Evolutionary conservation across 2,888 invertebrate genomes (phyloP).

Genomic region (Drepana falcataria): DNA sequence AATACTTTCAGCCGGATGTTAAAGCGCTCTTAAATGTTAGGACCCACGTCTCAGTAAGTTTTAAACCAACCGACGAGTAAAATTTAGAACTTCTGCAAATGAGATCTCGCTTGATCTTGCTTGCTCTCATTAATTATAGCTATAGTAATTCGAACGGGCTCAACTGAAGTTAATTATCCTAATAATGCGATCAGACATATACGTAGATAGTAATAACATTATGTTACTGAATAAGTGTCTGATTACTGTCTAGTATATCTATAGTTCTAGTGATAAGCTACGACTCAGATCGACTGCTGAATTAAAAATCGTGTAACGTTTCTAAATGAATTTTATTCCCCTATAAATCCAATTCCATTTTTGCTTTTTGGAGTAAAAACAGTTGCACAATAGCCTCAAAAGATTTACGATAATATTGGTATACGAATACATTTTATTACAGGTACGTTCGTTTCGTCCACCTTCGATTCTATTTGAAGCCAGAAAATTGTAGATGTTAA

Average conservation of each 20-base stretch:
- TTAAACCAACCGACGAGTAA: constrained; percentile 22
- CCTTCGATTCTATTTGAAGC: constrained; percentile 27
- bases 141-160: constrained; percentile 2
- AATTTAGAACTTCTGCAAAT: constrained; percentile 36
- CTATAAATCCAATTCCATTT: constrained; percentile 13
- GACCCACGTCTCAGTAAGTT: constrained; percentile 29
- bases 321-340: too few species aligned
- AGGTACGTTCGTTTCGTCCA: constrained; percentile 46
- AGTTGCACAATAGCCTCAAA: constrained; percentile 38
- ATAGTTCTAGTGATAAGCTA: too few species aligned
- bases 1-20: constrained; percentile 25
- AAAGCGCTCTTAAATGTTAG: constrained; percentile 34
- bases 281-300: too few species aligned
- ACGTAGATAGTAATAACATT: too few species aligned
- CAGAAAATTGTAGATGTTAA: constrained; percentile 26
- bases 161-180: neutral
- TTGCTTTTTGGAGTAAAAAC: constrained; percentile 40
- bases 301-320: too few species aligned
- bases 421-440: constrained; percentile 48
- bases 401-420: constrained; percentile 50
- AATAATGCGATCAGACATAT: neutral
- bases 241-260: too few species aligned
- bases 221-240: too few species aligned
- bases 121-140: constrained; percentile 30
- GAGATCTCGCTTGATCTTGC: constrained; percentile 24